Conservation (phyloP, 1,140 invertebrate species). For the Drosophila tsacasi region DNA sequence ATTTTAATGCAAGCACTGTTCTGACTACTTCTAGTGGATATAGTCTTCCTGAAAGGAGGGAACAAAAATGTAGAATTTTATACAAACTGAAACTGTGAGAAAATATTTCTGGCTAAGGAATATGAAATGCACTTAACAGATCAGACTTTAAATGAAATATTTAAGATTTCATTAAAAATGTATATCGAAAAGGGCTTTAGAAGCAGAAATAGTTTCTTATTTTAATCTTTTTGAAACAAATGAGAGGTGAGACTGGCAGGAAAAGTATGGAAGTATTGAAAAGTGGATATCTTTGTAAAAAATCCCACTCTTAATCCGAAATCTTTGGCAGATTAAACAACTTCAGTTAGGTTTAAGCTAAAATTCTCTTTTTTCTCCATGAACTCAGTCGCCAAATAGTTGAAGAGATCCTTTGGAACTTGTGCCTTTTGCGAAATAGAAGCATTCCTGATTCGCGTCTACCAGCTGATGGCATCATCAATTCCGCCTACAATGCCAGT, state of each 20-base stretch:
- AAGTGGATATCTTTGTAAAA: no score
- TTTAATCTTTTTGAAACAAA: no score
- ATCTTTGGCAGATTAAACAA: not conserved
- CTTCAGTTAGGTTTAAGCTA: not conserved
- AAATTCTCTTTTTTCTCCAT: slow-evolving; percentile 2
- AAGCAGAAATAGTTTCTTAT: not conserved
- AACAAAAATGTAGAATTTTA: not conserved
- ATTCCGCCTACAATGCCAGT: slow-evolving; percentile 34
- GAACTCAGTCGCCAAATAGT: slow-evolving; percentile 7
- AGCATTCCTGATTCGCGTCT: slow-evolving; percentile 8
- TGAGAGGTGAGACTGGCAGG: not conserved
- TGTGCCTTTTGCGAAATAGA: slow-evolving; percentile 5
- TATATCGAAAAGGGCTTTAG: not conserved
- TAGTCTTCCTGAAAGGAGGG: slow-evolving; percentile 5
- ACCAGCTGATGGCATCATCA: slow-evolving; percentile 36
- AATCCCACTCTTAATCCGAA: not conserved
- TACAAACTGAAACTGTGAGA: not conserved
- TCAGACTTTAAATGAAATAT: not conserved
- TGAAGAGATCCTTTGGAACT: slow-evolving; percentile 7
- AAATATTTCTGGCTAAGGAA: not conserved
- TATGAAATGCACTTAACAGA: not conserved
- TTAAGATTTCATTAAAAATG: no score
- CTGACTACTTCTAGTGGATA: slow-evolving; percentile 18
- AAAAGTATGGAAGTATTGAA: no score
- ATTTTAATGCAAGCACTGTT: slow-evolving; percentile 70